Percentiles rank a stretch among this genome's conserved stretches.
These are phyloP conservation scores for Sparus aurata DNA, from an alignment of 2,797 vertebrate species.

Conservation along the genomic window DNA sequence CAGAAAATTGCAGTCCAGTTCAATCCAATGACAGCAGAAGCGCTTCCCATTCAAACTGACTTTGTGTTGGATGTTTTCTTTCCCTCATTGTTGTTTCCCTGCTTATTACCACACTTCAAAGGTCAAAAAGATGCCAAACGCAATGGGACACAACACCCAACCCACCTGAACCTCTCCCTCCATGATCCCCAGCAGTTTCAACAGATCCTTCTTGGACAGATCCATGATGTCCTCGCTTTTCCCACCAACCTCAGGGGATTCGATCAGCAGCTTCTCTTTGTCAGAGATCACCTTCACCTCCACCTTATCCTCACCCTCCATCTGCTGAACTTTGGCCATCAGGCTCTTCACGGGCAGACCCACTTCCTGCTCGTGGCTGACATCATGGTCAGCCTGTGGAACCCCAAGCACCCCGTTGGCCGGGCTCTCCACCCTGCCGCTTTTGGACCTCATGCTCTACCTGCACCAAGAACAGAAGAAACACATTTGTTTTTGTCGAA, in stretches of 20 bases:
- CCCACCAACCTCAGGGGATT: conserved; percentile 81
- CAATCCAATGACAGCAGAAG: not conserved
- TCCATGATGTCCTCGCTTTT: conserved; percentile 86
- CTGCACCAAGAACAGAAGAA: conserved; percentile 75
- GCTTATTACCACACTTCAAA: conserved; percentile 9
- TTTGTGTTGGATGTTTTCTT: not conserved
- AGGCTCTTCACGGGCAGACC: conserved; percentile 87
- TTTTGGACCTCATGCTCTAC: conserved; percentile 95
- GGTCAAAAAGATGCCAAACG: conserved; percentile 2
- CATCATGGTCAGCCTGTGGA: conserved; percentile 85
- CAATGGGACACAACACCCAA: not conserved
- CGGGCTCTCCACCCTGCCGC: conserved; percentile 88
- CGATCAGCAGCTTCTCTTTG: conserved; percentile 87
- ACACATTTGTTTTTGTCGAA: not conserved
- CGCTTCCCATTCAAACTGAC: not conserved
- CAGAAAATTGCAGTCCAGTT: conserved; percentile 14
- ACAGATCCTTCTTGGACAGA: conserved; percentile 92
- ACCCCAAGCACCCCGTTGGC: conserved; percentile 86
- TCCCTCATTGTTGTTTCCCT: not conserved
- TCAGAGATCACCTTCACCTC: conserved; percentile 82
- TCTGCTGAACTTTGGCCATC: conserved; percentile 89
- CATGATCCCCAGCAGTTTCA: conserved; percentile 96
- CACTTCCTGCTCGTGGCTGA: conserved; percentile 86
- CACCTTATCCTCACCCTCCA: conserved; percentile 85
- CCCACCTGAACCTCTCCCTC: conserved; percentile 97